These are phyloP conservation scores for Nomada flava DNA, from an alignment of 2,888 invertebrate species.

Conservation along the genomic window DNA sequence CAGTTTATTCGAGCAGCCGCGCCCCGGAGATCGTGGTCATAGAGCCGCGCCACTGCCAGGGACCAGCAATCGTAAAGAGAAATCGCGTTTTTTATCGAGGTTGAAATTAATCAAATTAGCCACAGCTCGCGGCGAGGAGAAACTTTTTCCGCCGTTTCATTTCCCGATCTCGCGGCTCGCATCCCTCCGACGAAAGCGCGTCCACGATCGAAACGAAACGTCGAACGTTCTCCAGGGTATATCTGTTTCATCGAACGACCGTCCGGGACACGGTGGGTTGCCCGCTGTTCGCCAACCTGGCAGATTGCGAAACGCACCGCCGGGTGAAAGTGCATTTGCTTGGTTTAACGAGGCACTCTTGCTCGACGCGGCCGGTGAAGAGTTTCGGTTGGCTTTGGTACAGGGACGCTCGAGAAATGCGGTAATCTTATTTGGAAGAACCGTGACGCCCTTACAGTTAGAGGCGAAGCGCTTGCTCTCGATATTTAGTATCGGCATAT, in stretches of 20 bases:
- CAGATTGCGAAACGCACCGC: slow-evolving; percentile 71
- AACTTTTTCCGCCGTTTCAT: not conserved
- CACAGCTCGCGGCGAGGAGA: not conserved
- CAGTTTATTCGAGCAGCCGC: not conserved
- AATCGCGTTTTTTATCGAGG: slow-evolving; percentile 16
- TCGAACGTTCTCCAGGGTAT: slow-evolving; percentile 38
- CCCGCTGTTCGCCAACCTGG: slow-evolving; percentile 21
- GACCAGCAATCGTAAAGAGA: slow-evolving; percentile 27
- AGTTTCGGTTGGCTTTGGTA: slow-evolving; percentile 55
- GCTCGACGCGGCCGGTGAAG: slow-evolving; percentile 45
- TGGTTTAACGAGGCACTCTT: slow-evolving; percentile 76
- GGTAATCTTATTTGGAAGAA: no score
- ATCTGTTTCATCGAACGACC: slow-evolving; percentile 51
- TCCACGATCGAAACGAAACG: slow-evolving; percentile 38
- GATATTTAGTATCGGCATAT: no score
- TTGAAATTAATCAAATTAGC: slow-evolving; percentile 19
- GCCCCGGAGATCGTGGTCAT: not conserved
- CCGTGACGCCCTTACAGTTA: no score
- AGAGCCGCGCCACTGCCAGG: not conserved
- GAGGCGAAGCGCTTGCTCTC: no score
- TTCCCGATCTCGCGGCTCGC: no score
- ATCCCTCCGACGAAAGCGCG: not conserved
- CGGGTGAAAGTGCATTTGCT: slow-evolving; percentile 80
- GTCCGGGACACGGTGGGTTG: slow-evolving; percentile 22
- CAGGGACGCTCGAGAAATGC: slow-evolving; percentile 30